Base-by-base conservation (phyloP, 2,888 invertebrate genomes). In the Eumerus sabulonum region DNA sequence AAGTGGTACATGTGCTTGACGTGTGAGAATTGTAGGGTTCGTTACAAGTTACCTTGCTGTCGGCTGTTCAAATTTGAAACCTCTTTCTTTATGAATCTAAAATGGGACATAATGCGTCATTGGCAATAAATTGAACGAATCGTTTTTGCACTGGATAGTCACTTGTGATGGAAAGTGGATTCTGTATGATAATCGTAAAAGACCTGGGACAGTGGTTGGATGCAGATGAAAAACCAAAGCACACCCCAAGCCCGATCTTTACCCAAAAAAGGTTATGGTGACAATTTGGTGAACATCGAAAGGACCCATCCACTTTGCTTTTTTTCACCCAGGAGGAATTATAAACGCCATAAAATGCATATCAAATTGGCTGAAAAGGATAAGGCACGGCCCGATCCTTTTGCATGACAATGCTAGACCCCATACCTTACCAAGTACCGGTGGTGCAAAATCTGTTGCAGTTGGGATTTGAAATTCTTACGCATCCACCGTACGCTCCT, bases 201-300 rank as follows among this genome's bases (percentile, higher is more conserved):
- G 18, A 18, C 12, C 47, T 19, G 18, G 47, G 47, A n/a, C 47
- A 47, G 16, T 18, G 47, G 47, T 18, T 47, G 47, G 19, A 47
- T 47, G 47, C 47, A 47, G 47, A 47, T 1, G 47, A 18, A 47
- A 17, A 47, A 18, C 47, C 47, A 47, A 47, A 47, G 18, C 47
- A 47, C 47, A 47, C 47, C 47, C 47, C 47, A 47, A 47, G 12
- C 47, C 17, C 9, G 47, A 18, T 47, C 47, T 47, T 47, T n/a
- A 27, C 27, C 27, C 27, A 27, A 27, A 27, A 27, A 27, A 27
- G n/a, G 27, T 27, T 27, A 27, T 27, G 27, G 27, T 7, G 27
- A 27, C 27, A 27, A 27, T 27, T 27, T 18, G 18, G 18, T 12
- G 27, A 7, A 27, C 27, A 27, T 19, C 18, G 12, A 19, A 47